Evolutionary conservation across 2,888 invertebrate species (phyloP).

Genomic region (Eupithecia centaureata): DNA sequence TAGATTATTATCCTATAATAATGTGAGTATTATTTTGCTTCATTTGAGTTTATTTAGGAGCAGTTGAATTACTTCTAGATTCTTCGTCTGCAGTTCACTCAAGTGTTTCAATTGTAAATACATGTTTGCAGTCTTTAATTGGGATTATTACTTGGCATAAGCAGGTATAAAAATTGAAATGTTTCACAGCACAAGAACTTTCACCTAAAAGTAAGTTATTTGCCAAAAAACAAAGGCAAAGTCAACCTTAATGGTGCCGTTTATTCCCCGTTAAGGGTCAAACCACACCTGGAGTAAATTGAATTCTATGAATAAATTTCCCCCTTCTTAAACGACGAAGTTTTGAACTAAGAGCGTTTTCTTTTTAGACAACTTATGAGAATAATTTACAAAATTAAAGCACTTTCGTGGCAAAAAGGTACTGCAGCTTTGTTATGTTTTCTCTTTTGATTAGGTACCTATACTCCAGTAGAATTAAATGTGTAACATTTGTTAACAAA

Average conservation of each 20-base stretch:
- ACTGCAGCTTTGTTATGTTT: too few species aligned
- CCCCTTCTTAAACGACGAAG: conserved; percentile 27
- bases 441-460: too few species aligned
- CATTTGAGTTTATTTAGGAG: too few species aligned
- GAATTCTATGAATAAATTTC: conserved; percentile 80
- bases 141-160: too few species aligned
- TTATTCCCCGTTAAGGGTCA: conserved; percentile 79
- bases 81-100: too few species aligned
- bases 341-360: conserved; percentile 32
- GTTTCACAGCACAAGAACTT: background rate
- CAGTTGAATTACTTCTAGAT: too few species aligned
- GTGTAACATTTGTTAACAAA: too few species aligned
- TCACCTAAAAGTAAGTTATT: conserved; percentile 18
- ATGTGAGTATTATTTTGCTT: too few species aligned
- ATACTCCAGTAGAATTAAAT: too few species aligned
- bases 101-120: too few species aligned
- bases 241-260: conserved; percentile 71
- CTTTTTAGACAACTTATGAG: conserved; percentile 27
- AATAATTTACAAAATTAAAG: conserved; percentile 18
- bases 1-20: too few species aligned
- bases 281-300: conserved; percentile 79
- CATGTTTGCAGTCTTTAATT: too few species aligned
- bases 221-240: conserved; percentile 63
- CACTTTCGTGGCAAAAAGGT: background rate
- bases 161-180: background rate